Percentiles rank a stretch among this genome's conserved stretches.
Evolutionary conservation across 2,797 vertebrate genomes (phyloP).

Genomic region (Phrynocephalus guinanensis): DNA sequence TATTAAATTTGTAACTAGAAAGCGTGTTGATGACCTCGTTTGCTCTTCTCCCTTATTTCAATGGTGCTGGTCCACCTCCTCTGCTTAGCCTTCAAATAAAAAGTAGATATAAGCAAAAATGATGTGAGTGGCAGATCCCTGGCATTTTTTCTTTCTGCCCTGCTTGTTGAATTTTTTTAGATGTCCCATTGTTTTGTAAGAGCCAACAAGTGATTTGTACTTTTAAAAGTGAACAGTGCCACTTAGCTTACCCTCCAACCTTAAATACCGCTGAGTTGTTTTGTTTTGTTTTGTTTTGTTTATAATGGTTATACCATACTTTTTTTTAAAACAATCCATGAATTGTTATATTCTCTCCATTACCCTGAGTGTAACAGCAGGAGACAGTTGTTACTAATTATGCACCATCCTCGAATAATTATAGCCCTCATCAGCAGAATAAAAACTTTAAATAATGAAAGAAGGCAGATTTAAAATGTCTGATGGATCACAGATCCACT

Average conservation of each 20-base stretch:
- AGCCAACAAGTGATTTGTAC: neutral
- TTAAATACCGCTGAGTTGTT: neutral
- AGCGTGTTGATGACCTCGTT: neutral
- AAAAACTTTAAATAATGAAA: conserved; percentile 54
- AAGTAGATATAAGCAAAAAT: neutral
- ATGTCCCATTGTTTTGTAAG: neutral
- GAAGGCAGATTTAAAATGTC: conserved; percentile 41
- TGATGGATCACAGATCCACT: conserved; percentile 36
- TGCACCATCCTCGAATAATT: conserved; percentile 46
- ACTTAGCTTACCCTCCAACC: neutral
- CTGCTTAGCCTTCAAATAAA: neutral
- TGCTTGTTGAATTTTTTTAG: neutral
- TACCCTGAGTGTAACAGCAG: conserved; percentile 15
- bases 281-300: conserved; percentile 5
- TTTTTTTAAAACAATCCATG: conserved; percentile 20
- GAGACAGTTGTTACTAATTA: conserved; percentile 49
- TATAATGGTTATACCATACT: neutral
- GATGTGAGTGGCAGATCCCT: neutral
- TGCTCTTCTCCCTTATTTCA: neutral
- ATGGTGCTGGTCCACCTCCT: neutral
- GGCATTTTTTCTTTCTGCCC: neutral
- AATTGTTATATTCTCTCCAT: conserved; percentile 1
- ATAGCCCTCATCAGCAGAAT: conserved; percentile 51
- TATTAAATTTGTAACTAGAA: neutral
- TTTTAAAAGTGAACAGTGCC: conserved; percentile 11